Base-by-base conservation (phyloP, 2,113 vertebrate genomes). In the Heliornis fulica region DNA sequence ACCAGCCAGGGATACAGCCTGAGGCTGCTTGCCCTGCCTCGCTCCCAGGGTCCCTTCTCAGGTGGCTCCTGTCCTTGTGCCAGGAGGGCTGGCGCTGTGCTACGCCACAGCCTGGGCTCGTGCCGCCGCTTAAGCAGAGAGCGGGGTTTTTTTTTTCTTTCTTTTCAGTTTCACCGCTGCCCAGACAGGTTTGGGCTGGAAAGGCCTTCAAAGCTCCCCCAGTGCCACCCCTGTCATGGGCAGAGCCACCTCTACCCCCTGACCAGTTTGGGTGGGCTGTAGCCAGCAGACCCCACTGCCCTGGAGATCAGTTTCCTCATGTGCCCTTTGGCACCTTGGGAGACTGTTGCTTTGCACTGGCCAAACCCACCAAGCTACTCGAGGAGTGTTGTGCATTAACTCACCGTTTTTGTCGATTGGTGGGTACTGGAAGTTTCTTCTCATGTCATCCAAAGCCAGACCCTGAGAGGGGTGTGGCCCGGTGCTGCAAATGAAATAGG, bases 361-460 rank as follows among this genome's bases (percentile, higher is more conserved):
- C 16, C 38, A n/a, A 41, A 13, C 23, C 31, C 36, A 10, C 23
- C 13, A 3, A 11, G 38, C 4, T 41, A 25, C 57, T 41, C 34
- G 60, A 14, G 15, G 18, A 71, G 20, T 8, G 15, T 9, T n/a
- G 40, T 41, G 54, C 68, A 14, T 14, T 1, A 4, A 94, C 98
- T 91, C 97, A 99, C 99, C 98, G 0, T 99, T 99, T 84, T 98
- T 98, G 96, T 99, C 99, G 9, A 98, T 97, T 0, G 98, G 94
- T 4, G 99, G 98, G 79, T 98, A 98, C 93, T 98, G 99, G 96
- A 99, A 98, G 95, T 84, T 98, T 89, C 98, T 98, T 26, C 98
- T 98, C 54, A 99, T 97, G 50, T 99, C 99, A 45, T 99, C 99
- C 96, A 99, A 83, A 56, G 99, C 98, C 71, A 99, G 97, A 26